A percentile compares a stretch with the other conserved stretches of the same genome.
phyloP scores from a whole-genome alignment of 1,140 invertebrate species.

The Sipha flava region DNA sequence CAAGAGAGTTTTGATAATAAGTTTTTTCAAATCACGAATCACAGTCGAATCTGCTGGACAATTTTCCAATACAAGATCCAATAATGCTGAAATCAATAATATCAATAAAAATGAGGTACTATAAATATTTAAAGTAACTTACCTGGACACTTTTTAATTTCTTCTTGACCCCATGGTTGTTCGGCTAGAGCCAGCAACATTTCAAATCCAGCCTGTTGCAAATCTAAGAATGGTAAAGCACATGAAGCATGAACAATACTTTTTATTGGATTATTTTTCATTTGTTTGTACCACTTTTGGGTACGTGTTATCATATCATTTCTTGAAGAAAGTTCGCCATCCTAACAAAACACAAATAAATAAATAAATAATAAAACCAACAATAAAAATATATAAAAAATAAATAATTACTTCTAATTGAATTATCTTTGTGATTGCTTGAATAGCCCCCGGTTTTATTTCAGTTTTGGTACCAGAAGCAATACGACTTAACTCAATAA shows the following conservation, averaged over 20 bases:
- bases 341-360: constrained; percentile 34
- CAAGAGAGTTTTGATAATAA: not conserved
- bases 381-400: constrained; percentile 9
- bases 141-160: constrained; percentile 50
- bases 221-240: constrained; percentile 56
- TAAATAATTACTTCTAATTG: constrained; percentile 45
- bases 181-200: constrained; percentile 48
- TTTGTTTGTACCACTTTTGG: constrained; percentile 52
- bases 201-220: constrained; percentile 49
- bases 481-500: constrained; percentile 49
- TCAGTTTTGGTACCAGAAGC: constrained; percentile 47
- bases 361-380: not conserved
- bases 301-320: constrained; percentile 47
- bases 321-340: constrained; percentile 44
- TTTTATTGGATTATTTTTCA: constrained; percentile 50
- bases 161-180: constrained; percentile 56
- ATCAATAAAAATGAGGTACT: not conserved
- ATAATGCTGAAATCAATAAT: not conserved
- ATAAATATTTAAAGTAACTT: constrained; percentile 29
- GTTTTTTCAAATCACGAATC: not conserved
- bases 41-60: not conserved
- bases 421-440: constrained; percentile 52
- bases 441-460: constrained; percentile 53
- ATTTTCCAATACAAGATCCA: not conserved
- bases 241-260: constrained; percentile 49